Evolutionary conservation across 2,888 invertebrate species (phyloP), one percentile per base, ranked within the genome.

Genomic region (Horisme vitalbata): DNA sequence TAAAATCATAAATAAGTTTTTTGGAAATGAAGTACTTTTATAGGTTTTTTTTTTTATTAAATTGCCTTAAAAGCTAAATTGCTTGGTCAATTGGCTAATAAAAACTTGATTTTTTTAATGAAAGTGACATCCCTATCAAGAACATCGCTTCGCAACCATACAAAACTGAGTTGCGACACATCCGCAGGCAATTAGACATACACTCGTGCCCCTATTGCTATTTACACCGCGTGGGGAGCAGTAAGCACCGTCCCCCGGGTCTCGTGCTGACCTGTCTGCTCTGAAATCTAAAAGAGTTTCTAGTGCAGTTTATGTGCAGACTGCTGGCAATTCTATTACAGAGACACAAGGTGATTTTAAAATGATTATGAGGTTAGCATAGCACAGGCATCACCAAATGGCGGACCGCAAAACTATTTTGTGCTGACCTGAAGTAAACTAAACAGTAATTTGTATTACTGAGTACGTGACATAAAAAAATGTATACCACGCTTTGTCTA

Each of bases 141-240:
- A 56, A 61, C 61, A 63, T 57, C 61, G n/a, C n/a, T n/a, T n/a
- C n/a, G 59, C 60, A 53, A 61, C 34, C 52, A 41, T 49, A 59
- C 63, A 65, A 70, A 69, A 68, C 71, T 59, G 58, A 73, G 74
- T 75, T 65, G 70, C 71, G 60, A 65, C 72, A 71, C 75, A 72
- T 77, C 68, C 68, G 55, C 64, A 58, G 71, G 68, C 75, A 76
- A 76, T 79, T 79, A 75, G 66, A 62, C 66, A 61, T 66, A 63
- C 65, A 62, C 67, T 68, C 57, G 59, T 71, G 60, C 72, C 71
- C 69, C 61, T 63, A 51, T 56, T 61, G 63, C 55, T 53, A 55
- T 57, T 49, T 51, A 60, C 62, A 55, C 59, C 57, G 59, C 59
- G 59, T 63, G 52, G 55, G 43, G 54, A 52, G 57, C 57, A 61